These are phyloP conservation scores for Plectrocnemia conspersa DNA, from an alignment of 1,140 invertebrate genomes.

Conservation along the genomic window DNA sequence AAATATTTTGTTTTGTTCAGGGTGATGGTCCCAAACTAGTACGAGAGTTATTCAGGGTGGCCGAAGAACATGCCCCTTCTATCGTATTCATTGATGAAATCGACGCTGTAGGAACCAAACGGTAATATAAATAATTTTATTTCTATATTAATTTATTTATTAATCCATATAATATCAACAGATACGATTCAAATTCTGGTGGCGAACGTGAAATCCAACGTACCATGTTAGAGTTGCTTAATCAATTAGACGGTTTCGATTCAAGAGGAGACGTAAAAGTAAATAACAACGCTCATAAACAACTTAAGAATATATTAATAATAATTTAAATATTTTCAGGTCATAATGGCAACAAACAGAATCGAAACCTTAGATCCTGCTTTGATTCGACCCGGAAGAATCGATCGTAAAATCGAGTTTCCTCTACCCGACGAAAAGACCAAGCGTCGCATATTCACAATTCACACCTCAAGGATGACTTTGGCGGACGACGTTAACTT, in stretches of 20 bases:
- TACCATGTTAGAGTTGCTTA: slow-evolving; percentile 98
- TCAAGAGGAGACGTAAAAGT: slow-evolving; percentile 93
- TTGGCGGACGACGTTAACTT: slow-evolving; percentile 95
- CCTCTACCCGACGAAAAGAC: slow-evolving; percentile 99
- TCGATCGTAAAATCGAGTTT: slow-evolving; percentile 99
- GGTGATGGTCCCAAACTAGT: slow-evolving; percentile 99
- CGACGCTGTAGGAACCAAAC: slow-evolving; percentile 98
- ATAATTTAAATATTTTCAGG: slow-evolving; percentile 50
- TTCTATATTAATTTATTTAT: slow-evolving; percentile 4
- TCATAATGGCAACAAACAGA: slow-evolving; percentile 99
- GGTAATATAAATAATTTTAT: slow-evolving; percentile 43
- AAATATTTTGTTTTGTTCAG: slow-evolving; percentile 42
- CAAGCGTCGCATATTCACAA: slow-evolving; percentile 95
- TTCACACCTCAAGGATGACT: slow-evolving; percentile 98
- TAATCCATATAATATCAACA: slow-evolving; percentile 33
- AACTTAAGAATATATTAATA: not conserved
- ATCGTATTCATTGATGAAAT: slow-evolving; percentile 99
- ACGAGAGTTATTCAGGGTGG: slow-evolving; percentile 94
- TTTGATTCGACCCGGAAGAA: slow-evolving; percentile 95
- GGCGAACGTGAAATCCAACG: slow-evolving; percentile 99
- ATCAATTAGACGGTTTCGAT: slow-evolving; percentile 99
- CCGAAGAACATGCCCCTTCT: slow-evolving; percentile 98
- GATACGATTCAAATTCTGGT: slow-evolving; percentile 98
- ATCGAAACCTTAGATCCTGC: slow-evolving; percentile 99
- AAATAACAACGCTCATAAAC: slow-evolving; percentile 17